A percentile compares a stretch with the other conserved stretches of the same genome.
Evolutionary conservation across 2,888 invertebrate genomes (phyloP).

Genomic region (Sipha maydis): DNA sequence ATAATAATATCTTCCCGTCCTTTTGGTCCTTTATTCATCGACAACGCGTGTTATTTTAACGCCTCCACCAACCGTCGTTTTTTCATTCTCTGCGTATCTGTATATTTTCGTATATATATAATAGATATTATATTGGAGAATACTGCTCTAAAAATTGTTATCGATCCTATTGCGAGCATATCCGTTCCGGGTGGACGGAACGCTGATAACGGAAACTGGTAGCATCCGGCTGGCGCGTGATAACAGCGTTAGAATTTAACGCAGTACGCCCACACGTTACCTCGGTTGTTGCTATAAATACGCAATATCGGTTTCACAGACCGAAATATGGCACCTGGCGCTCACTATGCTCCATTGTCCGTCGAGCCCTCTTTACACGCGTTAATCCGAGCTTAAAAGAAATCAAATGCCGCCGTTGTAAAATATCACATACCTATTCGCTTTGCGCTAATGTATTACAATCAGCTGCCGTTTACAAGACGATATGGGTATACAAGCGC

Average conservation of each 20-base stretch:
- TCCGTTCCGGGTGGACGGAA: constrained; percentile 24
- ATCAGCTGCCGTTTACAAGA: constrained; percentile 19
- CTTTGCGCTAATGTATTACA: constrained; percentile 4
- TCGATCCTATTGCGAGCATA: constrained; percentile 17
- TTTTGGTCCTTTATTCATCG: not conserved
- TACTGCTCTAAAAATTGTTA: constrained; percentile 5
- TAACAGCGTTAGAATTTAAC: constrained; percentile 14
- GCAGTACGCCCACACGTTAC: constrained; percentile 16
- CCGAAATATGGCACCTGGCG: constrained; percentile 47
- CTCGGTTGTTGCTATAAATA: not conserved
- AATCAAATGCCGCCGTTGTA: constrained; percentile 26
- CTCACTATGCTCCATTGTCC: not conserved
- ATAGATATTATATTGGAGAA: not conserved
- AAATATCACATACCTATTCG: not conserved
- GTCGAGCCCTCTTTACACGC: constrained; percentile 10
- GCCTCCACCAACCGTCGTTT: constrained; percentile 5
- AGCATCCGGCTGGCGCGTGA: constrained; percentile 39
- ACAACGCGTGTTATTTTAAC: constrained; percentile 29
- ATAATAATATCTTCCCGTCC: constrained; percentile 11
- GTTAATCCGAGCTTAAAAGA: constrained; percentile 49
- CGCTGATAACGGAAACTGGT: constrained; percentile 21
- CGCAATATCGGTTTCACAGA: constrained; percentile 37
- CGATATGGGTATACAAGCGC: not conserved
- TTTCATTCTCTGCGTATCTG: not conserved
- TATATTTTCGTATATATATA: not conserved